A percentile compares a stretch with the other conserved stretches of the same genome.
phyloP scores from a whole-genome alignment of 1,140 invertebrate species.

The Monomorium pharaonis region DNA sequence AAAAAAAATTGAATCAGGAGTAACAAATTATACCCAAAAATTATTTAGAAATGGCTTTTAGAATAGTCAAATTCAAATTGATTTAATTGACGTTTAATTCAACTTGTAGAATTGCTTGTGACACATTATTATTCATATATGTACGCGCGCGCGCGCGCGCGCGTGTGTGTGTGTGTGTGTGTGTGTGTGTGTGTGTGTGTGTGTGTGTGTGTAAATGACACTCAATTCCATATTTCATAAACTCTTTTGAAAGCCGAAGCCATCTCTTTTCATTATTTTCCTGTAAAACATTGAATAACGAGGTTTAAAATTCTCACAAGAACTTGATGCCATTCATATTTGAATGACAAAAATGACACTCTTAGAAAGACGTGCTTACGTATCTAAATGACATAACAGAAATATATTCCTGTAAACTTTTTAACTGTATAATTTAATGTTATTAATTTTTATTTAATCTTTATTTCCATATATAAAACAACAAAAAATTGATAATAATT shows the following conservation, averaged over 20 bases:
- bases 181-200: no score
- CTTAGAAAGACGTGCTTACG: not conserved
- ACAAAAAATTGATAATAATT: not conserved
- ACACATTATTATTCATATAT: no score
- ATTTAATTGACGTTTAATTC: not conserved
- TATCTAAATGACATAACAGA: not conserved
- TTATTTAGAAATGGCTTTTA: not conserved
- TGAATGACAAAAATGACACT: not conserved
- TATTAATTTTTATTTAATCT: not conserved
- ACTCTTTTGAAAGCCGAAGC: not conserved
- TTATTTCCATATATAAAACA: not conserved
- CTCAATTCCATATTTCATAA: not conserved
- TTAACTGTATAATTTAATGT: not conserved
- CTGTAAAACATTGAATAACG: not conserved
- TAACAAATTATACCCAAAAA: no score
- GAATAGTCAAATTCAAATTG: not conserved
- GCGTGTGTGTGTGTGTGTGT: no score
- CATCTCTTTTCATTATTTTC: not conserved
- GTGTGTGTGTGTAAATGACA: no score
- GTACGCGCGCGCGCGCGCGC: no score
- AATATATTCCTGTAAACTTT: not conserved
- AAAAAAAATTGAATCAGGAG: no score
- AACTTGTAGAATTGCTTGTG: not conserved
- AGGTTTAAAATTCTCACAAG: not conserved
- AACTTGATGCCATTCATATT: not conserved